phyloP scores from a whole-genome alignment of 2,797 vertebrate genomes.

The Tiaroga cobitis region DNA sequence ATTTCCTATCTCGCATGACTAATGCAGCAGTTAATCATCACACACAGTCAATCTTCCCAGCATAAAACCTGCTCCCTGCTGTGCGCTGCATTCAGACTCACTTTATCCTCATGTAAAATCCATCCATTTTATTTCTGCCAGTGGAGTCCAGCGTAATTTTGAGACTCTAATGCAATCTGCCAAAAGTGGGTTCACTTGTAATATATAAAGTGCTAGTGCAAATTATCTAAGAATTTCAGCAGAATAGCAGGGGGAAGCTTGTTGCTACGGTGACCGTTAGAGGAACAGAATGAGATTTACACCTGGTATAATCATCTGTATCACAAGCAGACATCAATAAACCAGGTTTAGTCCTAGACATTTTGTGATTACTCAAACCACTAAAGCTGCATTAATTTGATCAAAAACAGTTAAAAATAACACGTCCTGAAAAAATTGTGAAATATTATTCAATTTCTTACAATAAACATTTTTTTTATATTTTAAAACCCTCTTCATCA shows the following conservation, averaged over 20 bases:
- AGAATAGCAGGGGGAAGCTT: background rate
- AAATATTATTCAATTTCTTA: no score
- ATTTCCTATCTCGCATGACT: constrained; percentile 36
- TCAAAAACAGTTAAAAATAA: background rate
- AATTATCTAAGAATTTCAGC: constrained; percentile 16
- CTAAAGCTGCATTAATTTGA: background rate
- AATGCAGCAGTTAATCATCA: constrained; percentile 41
- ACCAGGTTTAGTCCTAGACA: background rate
- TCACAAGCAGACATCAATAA: constrained; percentile 4
- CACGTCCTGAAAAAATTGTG: no score
- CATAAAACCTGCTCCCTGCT: constrained; percentile 29
- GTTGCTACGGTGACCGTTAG: constrained; percentile 38
- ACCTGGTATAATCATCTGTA: constrained; percentile 8
- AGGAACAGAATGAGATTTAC: constrained; percentile 20
- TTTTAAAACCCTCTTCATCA: background rate
- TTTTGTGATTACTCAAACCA: background rate
- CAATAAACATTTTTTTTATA: no score
- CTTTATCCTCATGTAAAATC: constrained; percentile 28
- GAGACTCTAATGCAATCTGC: constrained; percentile 15
- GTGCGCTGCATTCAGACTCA: constrained; percentile 6
- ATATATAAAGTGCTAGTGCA: constrained; percentile 17
- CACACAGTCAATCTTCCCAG: constrained; percentile 33
- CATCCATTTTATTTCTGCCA: constrained; percentile 39
- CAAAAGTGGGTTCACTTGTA: constrained; percentile 31
- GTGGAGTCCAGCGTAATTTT: constrained; percentile 31